Evolutionary conservation across 1,140 invertebrate genomes (phyloP), one percentile per base, ranked within the genome.

Genomic region (Drosophila pallidifrons): DNA sequence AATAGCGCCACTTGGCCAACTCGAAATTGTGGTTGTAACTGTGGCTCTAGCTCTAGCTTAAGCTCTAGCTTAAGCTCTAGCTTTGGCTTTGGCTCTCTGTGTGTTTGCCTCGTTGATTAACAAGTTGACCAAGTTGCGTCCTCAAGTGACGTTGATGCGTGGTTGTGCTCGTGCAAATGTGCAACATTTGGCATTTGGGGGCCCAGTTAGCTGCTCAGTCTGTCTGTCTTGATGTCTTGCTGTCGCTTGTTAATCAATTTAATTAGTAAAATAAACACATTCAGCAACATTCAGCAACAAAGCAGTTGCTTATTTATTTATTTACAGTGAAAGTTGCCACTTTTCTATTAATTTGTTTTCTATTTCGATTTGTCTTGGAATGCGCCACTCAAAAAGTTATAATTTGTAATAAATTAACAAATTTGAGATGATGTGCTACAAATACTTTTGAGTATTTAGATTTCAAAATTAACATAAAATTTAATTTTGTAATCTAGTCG

Each of bases 171-270:
- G 45, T 59, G 57, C 47, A 55, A 49, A 47, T 63, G 16, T 64
- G 68, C 58, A 70, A 54, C 58, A 63, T 70, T 70, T 70, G 67
- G 68, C 60, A 64, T 46, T 65, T 71, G 60, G 38, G 28, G 11
- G n/a, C 20, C 46, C 46, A 47, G 25, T 38, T 16, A 20, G 13
- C 16, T 15, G 15, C 7, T 25, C 20, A 0, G 3, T 25, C 20
- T 25, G 20, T 25, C 20, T 25, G 20, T 25, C 20, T 25, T 25
- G 47, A 20, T 20, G 20, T 20, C 20, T 20, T 20, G 64, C 66
- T 77, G 81, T 78, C 67, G 72, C 47, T 80, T 55, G 83, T 75
- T 82, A 80, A 87, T 82, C 68, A 80, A 88, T 88, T 88, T 66
- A 79, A 77, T 87, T 82, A 70, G 67, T 67, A 58, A 69, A 68